Percentiles rank a stretch among this genome's conserved stretches.
These are phyloP conservation scores for Scaptomyza tumidula DNA, from an alignment of 2,888 invertebrate species.

Conservation along the genomic window DNA sequence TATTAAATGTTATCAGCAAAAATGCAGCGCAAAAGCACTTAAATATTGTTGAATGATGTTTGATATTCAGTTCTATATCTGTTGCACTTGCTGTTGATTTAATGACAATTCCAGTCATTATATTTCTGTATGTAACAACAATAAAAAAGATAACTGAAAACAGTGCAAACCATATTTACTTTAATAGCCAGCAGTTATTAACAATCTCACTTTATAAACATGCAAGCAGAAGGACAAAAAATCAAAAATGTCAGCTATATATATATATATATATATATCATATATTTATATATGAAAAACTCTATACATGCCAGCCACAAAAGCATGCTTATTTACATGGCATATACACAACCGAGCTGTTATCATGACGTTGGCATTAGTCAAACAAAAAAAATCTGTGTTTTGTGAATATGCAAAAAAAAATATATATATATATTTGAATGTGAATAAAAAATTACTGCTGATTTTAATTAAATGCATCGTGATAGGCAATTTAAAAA, in stretches of 20 bases:
- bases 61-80: slow-evolving; percentile 44
- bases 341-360: slow-evolving; percentile 50
- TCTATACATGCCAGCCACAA: slow-evolving; percentile 49
- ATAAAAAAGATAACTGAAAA: slow-evolving; percentile 23
- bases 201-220: slow-evolving; percentile 43
- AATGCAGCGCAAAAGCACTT: slow-evolving; percentile 17
- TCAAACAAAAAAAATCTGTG: slow-evolving; percentile 18
- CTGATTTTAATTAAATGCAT: slow-evolving; percentile 13
- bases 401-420: background rate
- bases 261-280: no score
- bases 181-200: slow-evolving; percentile 66
- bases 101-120: slow-evolving; percentile 66
- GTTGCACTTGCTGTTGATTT: slow-evolving; percentile 41
- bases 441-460: slow-evolving; percentile 5
- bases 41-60: slow-evolving; percentile 32
- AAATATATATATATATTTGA: background rate
- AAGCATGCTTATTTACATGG: slow-evolving; percentile 57
- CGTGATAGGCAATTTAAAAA: slow-evolving; percentile 3
- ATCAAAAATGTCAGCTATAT: slow-evolving; percentile 21
- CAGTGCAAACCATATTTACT: slow-evolving; percentile 44
- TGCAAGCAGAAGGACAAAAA: slow-evolving; percentile 9
- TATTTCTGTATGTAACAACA: slow-evolving; percentile 20
- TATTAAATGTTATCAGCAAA: slow-evolving; percentile 59
- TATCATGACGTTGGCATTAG: slow-evolving; percentile 46
- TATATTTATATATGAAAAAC: no score